These are phyloP conservation scores for Hormiphora californensis DNA, from an alignment of 37 sponge, comb jelly and placozoan species.

Conservation along the genomic window DNA sequence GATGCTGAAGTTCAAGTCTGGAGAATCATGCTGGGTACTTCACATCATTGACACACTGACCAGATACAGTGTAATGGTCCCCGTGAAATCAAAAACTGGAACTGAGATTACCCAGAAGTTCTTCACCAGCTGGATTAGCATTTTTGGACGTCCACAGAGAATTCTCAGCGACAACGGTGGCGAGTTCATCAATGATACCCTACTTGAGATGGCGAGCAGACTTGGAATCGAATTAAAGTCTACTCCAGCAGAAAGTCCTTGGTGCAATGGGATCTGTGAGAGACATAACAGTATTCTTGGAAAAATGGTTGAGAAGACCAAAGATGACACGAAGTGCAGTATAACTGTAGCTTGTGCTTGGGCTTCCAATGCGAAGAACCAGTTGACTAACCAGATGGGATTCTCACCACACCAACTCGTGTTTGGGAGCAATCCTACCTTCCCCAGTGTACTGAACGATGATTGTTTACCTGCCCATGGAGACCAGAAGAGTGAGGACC, in stretches of 20 bases:
- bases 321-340: neutral
- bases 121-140: neutral
- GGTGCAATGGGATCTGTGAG: neutral
- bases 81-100: neutral
- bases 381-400: neutral
- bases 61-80: neutral
- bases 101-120: neutral
- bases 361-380: slow-evolving; percentile 38
- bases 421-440: neutral
- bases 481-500: no score
- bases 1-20: neutral
- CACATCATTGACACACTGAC: neutral
- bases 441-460: neutral
- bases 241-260: neutral
- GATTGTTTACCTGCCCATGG: neutral
- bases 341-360: neutral
- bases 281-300: neutral
- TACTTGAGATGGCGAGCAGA: neutral
- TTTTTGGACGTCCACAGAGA: neutral
- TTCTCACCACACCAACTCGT: slow-evolving; percentile 19
- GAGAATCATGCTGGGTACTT: no score
- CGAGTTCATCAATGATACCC: neutral
- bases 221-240: neutral
- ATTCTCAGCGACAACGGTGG: neutral
- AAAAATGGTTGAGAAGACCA: neutral